Percentiles rank a stretch among this genome's conserved stretches.
Evolutionary conservation across 2,797 vertebrate species (phyloP).

Genomic region (Atherinosoma microstoma): DNA sequence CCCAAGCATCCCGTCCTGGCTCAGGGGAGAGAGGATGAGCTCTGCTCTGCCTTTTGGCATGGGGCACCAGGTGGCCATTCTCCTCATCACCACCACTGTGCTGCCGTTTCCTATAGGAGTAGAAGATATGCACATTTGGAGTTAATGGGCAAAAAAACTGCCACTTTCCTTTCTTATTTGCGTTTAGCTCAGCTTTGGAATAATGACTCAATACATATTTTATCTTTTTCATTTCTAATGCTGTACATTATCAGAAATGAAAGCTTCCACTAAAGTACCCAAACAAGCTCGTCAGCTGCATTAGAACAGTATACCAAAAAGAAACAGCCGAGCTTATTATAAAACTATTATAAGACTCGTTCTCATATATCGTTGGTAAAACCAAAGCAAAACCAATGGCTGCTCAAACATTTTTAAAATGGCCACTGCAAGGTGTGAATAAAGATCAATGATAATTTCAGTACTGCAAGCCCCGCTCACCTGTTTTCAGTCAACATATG

Average conservation of each 20-base stretch:
- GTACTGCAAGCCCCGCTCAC: constrained; percentile 48
- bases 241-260: neutral
- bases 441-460: neutral
- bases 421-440: neutral
- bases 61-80: constrained; percentile 85
- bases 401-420: constrained; percentile 1
- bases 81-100: constrained; percentile 89
- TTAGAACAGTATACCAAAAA: neutral
- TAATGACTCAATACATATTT: neutral
- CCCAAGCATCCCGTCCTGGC: constrained; percentile 81
- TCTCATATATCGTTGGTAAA: accelerated
- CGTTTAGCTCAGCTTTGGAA: neutral
- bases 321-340: neutral
- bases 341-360: neutral
- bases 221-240: neutral
- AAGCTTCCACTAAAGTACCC: neutral
- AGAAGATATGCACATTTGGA: neutral
- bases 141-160: neutral
- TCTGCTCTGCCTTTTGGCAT: constrained; percentile 88
- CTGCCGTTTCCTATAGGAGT: constrained; percentile 86
- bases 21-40: constrained; percentile 78
- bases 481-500: constrained; percentile 85
- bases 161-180: neutral
- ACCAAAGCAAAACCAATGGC: neutral
- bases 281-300: neutral